Base-by-base conservation (phyloP, 2,888 invertebrate genomes). In the Zootermopsis nevadensis region DNA sequence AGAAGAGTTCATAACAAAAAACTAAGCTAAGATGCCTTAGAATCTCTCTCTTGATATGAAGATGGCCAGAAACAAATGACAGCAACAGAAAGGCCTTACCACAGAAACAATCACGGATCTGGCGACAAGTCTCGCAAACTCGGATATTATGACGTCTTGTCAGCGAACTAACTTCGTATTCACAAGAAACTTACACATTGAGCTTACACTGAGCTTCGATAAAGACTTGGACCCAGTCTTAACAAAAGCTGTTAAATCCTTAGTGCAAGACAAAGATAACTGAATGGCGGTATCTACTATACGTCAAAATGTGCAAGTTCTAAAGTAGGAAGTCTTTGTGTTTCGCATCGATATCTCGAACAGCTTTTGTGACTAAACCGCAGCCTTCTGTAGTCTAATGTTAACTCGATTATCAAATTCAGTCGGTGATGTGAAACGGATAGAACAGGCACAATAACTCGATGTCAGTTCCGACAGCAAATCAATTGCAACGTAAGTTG, bases 161-260 rank as follows among this genome's bases (percentile, higher is more conserved):
- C 74, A 74, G 38, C 60, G 27, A 60, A 74, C 74, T 74, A 74
- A 74, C n/a, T 74, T 74, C 33, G 74, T 35, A 74, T 74, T 74
- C 74, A 74, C 42, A 22, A 42, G 74, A n/a, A 74, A 74, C 74
- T 74, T 74, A 35, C n/a, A 35, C 38, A 74, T 8, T 24, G n/a
- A n/a, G 38, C 74, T 33, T 38, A 74, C 24, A 74, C 27, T 69
- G 48, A 60, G 76, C 38, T 60, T 66, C 77, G 77, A 79, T 79
- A 79, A 74, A 79, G 60, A 79, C 60, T 79, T 79, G 79, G 79
- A n/a, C 38, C 79, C 66, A 79, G 79, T 60, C 79, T 79, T 79
- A 79, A 79, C 55, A 60, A 79, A 74, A 35, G 79, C 55, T 55
- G 60, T 79, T 79, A 79, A 79, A 79, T 79, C 79, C 79, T 79